These are phyloP conservation scores for Porites cylindrica DNA, from an alignment of 92 coral and sea anemone genomes.

Conservation along the genomic window DNA sequence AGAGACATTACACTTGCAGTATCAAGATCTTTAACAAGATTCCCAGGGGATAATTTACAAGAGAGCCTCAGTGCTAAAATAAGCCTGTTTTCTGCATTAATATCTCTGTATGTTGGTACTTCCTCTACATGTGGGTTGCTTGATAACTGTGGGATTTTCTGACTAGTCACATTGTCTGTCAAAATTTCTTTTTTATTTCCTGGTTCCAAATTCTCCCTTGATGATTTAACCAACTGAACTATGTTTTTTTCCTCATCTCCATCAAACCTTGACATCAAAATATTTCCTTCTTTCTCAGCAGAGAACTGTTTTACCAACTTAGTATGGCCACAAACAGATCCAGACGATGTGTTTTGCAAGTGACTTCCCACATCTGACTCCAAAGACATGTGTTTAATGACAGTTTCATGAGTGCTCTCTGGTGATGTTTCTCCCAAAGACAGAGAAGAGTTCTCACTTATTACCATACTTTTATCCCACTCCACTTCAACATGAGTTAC, in stretches of 20 bases:
- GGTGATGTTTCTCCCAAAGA: background rate
- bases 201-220: background rate
- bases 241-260: background rate
- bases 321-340: background rate
- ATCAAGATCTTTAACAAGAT: constrained; percentile 61
- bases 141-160: background rate
- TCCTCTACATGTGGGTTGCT: background rate
- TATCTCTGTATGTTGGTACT: background rate
- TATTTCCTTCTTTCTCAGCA: background rate
- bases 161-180: background rate
- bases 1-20: constrained; percentile 54
- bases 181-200: background rate
- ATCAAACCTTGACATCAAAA: background rate
- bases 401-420: background rate
- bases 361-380: background rate
- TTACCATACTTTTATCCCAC: background rate
- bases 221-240: background rate
- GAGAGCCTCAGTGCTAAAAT: constrained; percentile 60
- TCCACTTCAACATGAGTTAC: background rate
- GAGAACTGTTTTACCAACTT: background rate
- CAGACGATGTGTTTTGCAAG: background rate
- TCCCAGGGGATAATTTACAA: constrained; percentile 66
- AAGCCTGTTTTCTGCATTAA: constrained; percentile 51
- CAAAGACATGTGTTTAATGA: background rate
- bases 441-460: background rate